Evolutionary conservation across 2,888 invertebrate genomes (phyloP).

Genomic region (Asteroscopus sphinx): DNA sequence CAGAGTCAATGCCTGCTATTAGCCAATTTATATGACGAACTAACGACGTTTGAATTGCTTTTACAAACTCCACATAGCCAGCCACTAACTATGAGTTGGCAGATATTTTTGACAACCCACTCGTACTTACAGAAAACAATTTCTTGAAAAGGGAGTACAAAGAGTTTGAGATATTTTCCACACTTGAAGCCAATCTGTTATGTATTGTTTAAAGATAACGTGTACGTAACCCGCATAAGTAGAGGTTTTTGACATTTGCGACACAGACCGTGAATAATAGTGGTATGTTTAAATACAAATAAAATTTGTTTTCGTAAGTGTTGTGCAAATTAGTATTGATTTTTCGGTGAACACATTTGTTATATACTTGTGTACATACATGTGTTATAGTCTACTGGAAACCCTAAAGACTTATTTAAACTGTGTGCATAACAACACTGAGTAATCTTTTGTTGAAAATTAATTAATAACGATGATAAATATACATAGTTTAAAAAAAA

Average conservation of each 20-base stretch:
- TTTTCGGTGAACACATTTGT: slow-evolving; percentile 33
- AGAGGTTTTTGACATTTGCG: slow-evolving; percentile 72
- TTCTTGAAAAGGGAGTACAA: slow-evolving; percentile 37
- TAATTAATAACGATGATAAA: slow-evolving; percentile 3
- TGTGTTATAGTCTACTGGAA: slow-evolving; percentile 8
- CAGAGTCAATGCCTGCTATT: slow-evolving; percentile 83
- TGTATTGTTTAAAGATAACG: slow-evolving; percentile 61
- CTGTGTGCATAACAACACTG: slow-evolving; percentile 4
- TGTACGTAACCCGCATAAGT: slow-evolving; percentile 71
- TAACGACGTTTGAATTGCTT: slow-evolving; percentile 72
- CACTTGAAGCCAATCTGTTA: slow-evolving; percentile 49
- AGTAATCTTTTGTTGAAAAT: slow-evolving; percentile 3
- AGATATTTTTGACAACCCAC: slow-evolving; percentile 35
- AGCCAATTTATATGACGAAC: slow-evolving; percentile 79
- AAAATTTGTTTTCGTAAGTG: slow-evolving; percentile 35
- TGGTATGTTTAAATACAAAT: slow-evolving; percentile 53
- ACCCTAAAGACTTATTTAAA: slow-evolving; percentile 12
- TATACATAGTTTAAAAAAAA: no score
- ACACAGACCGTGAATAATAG: slow-evolving; percentile 65
- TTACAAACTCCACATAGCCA: slow-evolving; percentile 53
- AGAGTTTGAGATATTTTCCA: slow-evolving; percentile 42
- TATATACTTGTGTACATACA: slow-evolving; percentile 19
- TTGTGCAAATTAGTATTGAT: slow-evolving; percentile 49
- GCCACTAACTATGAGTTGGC: slow-evolving; percentile 40
- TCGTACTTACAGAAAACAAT: slow-evolving; percentile 15